Conservation (phyloP, 2,797 vertebrate genomes). For the Lepilemur ruficaudatus region DNA sequence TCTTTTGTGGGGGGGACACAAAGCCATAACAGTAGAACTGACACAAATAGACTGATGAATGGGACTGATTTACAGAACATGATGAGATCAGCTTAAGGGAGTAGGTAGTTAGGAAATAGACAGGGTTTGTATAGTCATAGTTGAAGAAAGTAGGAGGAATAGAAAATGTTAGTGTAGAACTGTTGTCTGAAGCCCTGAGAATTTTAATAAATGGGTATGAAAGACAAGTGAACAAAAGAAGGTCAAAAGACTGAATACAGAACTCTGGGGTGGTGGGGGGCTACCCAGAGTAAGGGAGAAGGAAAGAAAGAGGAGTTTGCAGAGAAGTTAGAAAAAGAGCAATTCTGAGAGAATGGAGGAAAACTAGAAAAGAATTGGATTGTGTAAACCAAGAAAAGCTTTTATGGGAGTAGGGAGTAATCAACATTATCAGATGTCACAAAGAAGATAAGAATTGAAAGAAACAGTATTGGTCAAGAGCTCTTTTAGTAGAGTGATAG, state of each 20-base stretch:
- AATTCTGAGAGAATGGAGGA: neutral
- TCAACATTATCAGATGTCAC: constrained; percentile 20
- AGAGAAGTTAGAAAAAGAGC: constrained; percentile 9
- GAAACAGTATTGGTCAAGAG: neutral
- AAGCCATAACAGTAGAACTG: neutral
- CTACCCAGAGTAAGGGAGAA: neutral
- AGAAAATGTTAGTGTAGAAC: neutral
- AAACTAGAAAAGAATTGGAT: constrained; percentile 8
- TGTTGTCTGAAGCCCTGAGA: neutral
- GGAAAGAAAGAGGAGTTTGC: neutral
- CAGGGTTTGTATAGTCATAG: constrained; percentile 20
- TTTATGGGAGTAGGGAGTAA: neutral
- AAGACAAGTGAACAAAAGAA: constrained; percentile 30
- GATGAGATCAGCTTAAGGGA: neutral
- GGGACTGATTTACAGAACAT: neutral
- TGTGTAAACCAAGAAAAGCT: neutral
- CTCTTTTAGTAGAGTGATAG: neutral
- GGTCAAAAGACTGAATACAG: neutral
- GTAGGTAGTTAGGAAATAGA: neutral
- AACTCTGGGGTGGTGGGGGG: neutral
- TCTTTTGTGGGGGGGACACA: neutral
- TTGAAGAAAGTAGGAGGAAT: constrained; percentile 21
- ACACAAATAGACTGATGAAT: neutral
- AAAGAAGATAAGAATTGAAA: constrained; percentile 1
- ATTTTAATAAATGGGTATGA: constrained; percentile 16